These are phyloP conservation scores for Drosophila eugracilis DNA, from an alignment of 1,140 invertebrate genomes.

Conservation along the genomic window DNA sequence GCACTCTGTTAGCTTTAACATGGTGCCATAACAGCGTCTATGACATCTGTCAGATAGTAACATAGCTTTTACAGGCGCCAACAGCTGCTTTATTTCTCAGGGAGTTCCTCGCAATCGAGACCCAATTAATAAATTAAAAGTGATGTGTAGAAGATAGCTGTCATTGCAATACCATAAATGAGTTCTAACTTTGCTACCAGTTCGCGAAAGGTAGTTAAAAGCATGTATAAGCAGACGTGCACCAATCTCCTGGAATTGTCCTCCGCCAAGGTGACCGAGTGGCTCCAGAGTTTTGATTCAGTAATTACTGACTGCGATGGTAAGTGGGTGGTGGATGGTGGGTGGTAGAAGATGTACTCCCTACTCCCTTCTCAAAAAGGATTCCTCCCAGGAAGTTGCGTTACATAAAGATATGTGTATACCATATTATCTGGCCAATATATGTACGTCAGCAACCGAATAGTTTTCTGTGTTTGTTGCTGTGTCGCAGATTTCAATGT, in stretches of 20 bases:
- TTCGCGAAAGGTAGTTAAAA: conserved; percentile 19
- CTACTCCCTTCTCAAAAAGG: background rate
- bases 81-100: conserved; percentile 38
- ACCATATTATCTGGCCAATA: conserved; percentile 13
- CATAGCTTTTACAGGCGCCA: conserved; percentile 17
- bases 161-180: conserved; percentile 9
- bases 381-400: conserved; percentile 20
- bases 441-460: conserved; percentile 25
- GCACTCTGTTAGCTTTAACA: conserved; percentile 13
- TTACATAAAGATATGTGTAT: conserved; percentile 34
- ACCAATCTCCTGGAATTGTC: conserved; percentile 79
- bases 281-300: conserved; percentile 91
- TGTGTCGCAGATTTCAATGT: conserved; percentile 69
- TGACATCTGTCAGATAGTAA: conserved; percentile 6
- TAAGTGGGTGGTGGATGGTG: conserved; percentile 79
- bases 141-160: conserved; percentile 33
- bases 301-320: conserved; percentile 94
- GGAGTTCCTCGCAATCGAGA: conserved; percentile 33
- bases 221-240: conserved; percentile 75
- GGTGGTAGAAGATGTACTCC: background rate
- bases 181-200: conserved; percentile 3
- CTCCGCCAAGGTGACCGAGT: conserved; percentile 86
- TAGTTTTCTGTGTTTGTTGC: conserved; percentile 17
- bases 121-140: conserved; percentile 44
- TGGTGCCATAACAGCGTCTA: background rate